phyloP scores from a whole-genome alignment of 2,113 vertebrate genomes.

The Ondatra zibethicus region DNA sequence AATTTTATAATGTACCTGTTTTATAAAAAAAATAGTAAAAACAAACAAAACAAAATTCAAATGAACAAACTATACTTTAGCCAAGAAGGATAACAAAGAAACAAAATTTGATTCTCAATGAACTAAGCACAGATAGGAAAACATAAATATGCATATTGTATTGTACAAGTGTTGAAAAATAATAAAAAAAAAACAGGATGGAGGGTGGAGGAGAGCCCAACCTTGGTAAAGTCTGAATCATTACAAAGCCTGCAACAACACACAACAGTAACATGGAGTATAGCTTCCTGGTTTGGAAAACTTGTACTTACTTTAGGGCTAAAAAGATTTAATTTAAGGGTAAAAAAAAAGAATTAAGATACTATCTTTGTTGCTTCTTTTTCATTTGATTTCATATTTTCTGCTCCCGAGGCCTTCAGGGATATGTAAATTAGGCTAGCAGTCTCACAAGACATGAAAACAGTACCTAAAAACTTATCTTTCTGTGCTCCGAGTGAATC shows the following conservation, averaged over 20 bases:
- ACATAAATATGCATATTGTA: not conserved
- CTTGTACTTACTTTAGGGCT: not conserved
- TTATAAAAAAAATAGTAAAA: not conserved
- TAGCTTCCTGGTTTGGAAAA: not conserved
- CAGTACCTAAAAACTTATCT: not conserved
- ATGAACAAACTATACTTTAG: not conserved
- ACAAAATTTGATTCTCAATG: not conserved
- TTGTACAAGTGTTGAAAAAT: not conserved
- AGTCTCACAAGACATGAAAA: constrained; percentile 15
- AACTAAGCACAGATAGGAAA: not conserved
- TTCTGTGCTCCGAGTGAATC: constrained; percentile 32
- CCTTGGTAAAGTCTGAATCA: not conserved
- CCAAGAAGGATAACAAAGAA: not conserved
- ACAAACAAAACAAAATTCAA: not conserved
- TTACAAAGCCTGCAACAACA: not conserved
- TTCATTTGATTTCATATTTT: constrained; percentile 32
- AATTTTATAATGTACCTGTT: not conserved
- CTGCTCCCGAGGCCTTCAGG: not conserved
- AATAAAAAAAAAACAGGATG: not conserved
- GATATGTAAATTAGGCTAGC: constrained; percentile 12
- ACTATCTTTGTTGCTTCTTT: constrained; percentile 44
- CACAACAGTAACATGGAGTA: not conserved
- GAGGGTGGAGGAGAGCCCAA: not conserved
- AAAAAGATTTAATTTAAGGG: not conserved
- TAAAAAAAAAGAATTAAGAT: not conserved